Evolutionary conservation across 2,888 invertebrate species (phyloP).

Genomic region (Volucella inflata): DNA sequence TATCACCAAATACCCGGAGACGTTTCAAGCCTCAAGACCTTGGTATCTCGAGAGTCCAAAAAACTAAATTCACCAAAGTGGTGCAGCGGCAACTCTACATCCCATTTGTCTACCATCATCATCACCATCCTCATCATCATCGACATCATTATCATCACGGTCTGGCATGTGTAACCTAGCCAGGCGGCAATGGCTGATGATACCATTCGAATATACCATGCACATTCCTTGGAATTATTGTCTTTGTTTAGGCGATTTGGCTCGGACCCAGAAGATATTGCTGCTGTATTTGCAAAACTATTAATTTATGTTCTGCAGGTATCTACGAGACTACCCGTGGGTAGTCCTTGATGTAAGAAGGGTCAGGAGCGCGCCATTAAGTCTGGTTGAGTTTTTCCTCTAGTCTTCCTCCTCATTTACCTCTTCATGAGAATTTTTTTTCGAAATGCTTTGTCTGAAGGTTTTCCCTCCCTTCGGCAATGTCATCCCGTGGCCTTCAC

Average conservation of each 20-base stretch:
- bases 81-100: too few relatives aligned
- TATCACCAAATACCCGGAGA: too few relatives aligned
- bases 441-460: not conserved
- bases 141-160: too few relatives aligned
- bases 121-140: too few relatives aligned
- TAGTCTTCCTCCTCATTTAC: not conserved
- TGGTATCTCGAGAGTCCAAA: too few relatives aligned
- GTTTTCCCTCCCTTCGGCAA: not conserved
- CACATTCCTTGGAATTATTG: slow-evolving; percentile 59
- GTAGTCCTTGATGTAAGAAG: slow-evolving; percentile 36
- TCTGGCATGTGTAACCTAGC: too few relatives aligned
- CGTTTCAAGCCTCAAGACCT: too few relatives aligned
- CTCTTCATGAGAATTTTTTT: too few relatives aligned
- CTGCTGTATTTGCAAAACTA: slow-evolving; percentile 48
- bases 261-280: slow-evolving; percentile 64
- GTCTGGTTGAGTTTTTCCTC: slow-evolving; percentile 48
- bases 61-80: too few relatives aligned
- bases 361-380: slow-evolving; percentile 58
- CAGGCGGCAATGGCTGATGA: not conserved
- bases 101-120: too few relatives aligned
- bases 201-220: slow-evolving; percentile 64
- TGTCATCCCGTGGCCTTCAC: slow-evolving; percentile 29
- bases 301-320: slow-evolving; percentile 70
- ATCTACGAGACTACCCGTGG: not conserved
- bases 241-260: slow-evolving; percentile 66